Evolutionary conservation across 2,888 invertebrate genomes (phyloP), one percentile per base, ranked within the genome.

Genomic region (Exephanes ischioxanthus): DNA sequence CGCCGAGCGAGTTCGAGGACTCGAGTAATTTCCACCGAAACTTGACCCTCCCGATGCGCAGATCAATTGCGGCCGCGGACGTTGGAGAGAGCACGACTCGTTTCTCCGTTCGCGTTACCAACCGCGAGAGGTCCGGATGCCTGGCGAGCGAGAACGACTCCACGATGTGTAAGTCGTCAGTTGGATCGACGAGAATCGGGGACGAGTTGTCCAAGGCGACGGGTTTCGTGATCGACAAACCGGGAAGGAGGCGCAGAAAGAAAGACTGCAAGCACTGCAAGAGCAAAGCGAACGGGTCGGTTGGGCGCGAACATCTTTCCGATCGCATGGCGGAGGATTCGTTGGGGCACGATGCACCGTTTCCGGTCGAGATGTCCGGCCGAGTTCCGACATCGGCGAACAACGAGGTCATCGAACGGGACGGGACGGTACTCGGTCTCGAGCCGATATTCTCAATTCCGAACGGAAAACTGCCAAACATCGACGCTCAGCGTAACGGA

Each of bases 241-340:
- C 83, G 0, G 80, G 77, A 45, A 61, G 85, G 3, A 88, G 92
- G 37, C 90, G 94, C 9, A 87, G 89, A 70, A 94, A 93, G 80
- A 93, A 92, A 83, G 93, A 93, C 81, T 94, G 93, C 85, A 94
- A 93, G 72, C 93, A 93, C 67, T 94, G 94, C 83, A 91, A 89
- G 51, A 76, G 30, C 41, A 87, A 16, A 72, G 82, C 58, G 30
- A 83, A 75, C 51, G 80, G 26, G 3, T 58, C 48, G 19, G 58
- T 19, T 16, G 48, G 26, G 5, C 41, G 37, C 11, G 80, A 72
- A 37, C 41, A 63, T 53, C 7, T 45, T 14, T 0, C 72, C 19
- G 26, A 22, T 7, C 66, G 41, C 26, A 16, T 19, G 6, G 22
- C 33, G 6, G 78, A 37, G 1, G 33, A 80, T 41, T 71, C 79